A percentile compares a stretch with the other conserved stretches of the same genome.
These are phyloP conservation scores for Embiotoca jacksoni DNA, from an alignment of 2,113 vertebrate species.

Conservation along the genomic window DNA sequence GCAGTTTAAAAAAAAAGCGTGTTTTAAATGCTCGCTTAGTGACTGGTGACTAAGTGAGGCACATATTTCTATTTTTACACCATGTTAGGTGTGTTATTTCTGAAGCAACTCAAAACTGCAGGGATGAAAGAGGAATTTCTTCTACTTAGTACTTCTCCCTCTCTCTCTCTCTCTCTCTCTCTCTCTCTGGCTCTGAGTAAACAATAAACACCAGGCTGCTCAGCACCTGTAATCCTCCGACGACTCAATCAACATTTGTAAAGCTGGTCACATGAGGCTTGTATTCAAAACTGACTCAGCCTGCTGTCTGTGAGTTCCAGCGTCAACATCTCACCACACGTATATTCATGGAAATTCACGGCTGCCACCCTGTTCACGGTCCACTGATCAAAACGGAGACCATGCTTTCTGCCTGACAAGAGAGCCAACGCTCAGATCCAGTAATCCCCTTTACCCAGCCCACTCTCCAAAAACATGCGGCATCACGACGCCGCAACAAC, in stretches of 20 bases:
- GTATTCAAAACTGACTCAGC: slow-evolving; percentile 62
- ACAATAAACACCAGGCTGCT: slow-evolving; percentile 71
- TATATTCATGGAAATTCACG: slow-evolving; percentile 28
- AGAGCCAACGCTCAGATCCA: slow-evolving; percentile 36
- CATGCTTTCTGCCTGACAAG: slow-evolving; percentile 26
- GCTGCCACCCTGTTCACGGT: slow-evolving; percentile 28
- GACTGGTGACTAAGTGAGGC: background rate
- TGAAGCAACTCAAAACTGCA: slow-evolving; percentile 7
- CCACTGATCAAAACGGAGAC: slow-evolving; percentile 44
- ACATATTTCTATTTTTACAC: background rate
- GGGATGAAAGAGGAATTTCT: slow-evolving; percentile 19
- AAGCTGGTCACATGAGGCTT: slow-evolving; percentile 66
- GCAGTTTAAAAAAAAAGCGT: background rate
- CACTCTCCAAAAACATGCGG: slow-evolving; percentile 41
- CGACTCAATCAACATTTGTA: slow-evolving; percentile 79
- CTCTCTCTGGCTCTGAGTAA: slow-evolving; percentile 43
- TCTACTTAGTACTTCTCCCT: slow-evolving; percentile 28
- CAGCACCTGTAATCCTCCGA: slow-evolving; percentile 72
- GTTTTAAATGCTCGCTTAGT: background rate
- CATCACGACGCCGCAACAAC: slow-evolving; percentile 44
- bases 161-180: background rate
- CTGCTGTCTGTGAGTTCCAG: slow-evolving; percentile 42
- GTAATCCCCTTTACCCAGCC: slow-evolving; percentile 52
- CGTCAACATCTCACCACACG: slow-evolving; percentile 34
- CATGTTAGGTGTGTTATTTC: background rate